phyloP scores from a whole-genome alignment of 2,113 vertebrate genomes.

The Psilopogon haemacephalus region DNA sequence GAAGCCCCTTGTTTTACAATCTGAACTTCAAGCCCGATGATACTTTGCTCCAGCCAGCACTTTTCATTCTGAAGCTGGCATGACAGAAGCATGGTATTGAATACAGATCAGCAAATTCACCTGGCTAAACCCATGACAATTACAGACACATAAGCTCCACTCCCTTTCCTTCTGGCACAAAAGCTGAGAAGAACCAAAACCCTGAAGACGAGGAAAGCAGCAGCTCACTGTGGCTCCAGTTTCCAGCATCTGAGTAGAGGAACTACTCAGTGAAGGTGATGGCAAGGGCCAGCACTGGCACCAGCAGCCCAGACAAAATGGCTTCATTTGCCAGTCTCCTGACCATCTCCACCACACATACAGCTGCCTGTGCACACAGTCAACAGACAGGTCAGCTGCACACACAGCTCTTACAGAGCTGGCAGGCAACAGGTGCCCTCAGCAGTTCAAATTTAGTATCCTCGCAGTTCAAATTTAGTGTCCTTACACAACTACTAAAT shows the following conservation, averaged over 20 bases:
- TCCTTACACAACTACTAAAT: background rate
- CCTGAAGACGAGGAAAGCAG: rapidly evolving
- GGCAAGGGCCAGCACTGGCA: background rate
- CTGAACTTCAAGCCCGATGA: too few species aligned
- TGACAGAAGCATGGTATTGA: too few species aligned
- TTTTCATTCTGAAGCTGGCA: too few species aligned
- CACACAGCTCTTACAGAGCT: background rate
- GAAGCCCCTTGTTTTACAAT: too few species aligned
- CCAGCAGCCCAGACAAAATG: rapidly evolving
- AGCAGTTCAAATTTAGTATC: background rate
- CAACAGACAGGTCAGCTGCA: rapidly evolving
- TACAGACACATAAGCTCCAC: background rate
- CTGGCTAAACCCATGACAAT: too few species aligned
- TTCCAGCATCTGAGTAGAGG: background rate
- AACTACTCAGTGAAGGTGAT: rapidly evolving
- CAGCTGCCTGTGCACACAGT: rapidly evolving
- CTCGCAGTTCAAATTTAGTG: background rate
- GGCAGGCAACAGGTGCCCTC: background rate
- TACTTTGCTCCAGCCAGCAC: too few species aligned
- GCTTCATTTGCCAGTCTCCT: background rate
- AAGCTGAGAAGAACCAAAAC: background rate
- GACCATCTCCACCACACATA: background rate
- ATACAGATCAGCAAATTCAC: too few species aligned
- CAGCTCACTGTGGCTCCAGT: background rate
- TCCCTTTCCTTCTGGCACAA: background rate